These are phyloP conservation scores for Oenanthe melanoleuca DNA, from an alignment of 2,113 vertebrate species.

Conservation along the genomic window DNA sequence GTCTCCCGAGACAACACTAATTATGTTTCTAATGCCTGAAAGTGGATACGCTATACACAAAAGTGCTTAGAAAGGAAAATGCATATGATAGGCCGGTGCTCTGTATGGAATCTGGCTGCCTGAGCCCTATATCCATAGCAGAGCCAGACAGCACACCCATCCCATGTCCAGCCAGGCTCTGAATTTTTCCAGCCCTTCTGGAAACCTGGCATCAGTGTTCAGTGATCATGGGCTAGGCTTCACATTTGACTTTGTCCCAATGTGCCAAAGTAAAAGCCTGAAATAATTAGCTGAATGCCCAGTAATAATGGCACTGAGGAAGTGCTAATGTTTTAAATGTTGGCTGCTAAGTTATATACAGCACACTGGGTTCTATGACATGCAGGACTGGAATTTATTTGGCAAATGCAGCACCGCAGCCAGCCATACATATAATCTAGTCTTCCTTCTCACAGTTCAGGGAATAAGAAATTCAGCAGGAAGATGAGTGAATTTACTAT, in stretches of 20 bases:
- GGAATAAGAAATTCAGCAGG: background rate
- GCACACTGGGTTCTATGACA: background rate
- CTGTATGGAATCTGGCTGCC: background rate
- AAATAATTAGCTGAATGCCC: background rate
- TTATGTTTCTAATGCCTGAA: background rate
- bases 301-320: background rate
- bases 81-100: background rate
- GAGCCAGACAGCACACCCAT: background rate
- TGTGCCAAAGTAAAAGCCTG: background rate
- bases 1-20: background rate
- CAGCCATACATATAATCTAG: background rate
- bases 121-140: background rate
- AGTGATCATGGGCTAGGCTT: background rate
- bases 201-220: background rate
- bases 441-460: background rate
- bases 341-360: background rate
- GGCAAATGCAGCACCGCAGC: background rate
- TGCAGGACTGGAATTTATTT: background rate
- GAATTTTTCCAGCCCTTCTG: constrained; percentile 12
- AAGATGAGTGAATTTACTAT: background rate
- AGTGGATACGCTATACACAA: background rate
- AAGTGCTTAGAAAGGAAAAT: background rate
- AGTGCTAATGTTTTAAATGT: background rate
- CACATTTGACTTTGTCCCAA: background rate
- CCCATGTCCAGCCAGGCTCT: background rate